Percentiles rank a stretch among this genome's conserved stretches.
These are phyloP conservation scores for Petrocephalus zakoni DNA, from an alignment of 2,113 vertebrate genomes.

Conservation along the genomic window DNA sequence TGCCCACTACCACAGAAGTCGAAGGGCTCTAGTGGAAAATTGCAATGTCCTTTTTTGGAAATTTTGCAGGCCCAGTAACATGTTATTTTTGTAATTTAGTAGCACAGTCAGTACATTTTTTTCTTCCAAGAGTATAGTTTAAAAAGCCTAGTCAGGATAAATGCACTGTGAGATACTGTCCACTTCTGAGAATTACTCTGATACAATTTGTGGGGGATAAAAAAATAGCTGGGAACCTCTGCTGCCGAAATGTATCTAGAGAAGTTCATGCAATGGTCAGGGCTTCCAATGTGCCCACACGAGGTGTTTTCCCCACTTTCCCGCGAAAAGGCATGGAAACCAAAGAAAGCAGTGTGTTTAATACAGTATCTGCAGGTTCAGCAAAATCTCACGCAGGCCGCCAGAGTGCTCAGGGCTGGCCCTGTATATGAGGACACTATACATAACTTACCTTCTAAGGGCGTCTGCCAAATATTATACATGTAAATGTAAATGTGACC, in stretches of 20 bases:
- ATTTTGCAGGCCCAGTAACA: background rate
- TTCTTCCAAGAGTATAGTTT: background rate
- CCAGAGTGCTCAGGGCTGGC: background rate
- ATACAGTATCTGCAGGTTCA: background rate
- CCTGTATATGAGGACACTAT: background rate
- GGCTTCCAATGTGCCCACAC: background rate
- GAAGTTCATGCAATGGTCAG: background rate
- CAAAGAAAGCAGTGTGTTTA: background rate
- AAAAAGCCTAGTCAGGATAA: background rate
- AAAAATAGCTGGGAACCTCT: background rate
- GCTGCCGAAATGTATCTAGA: background rate
- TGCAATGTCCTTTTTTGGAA: background rate
- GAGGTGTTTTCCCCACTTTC: background rate
- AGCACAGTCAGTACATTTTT: background rate
- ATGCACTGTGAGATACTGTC: background rate
- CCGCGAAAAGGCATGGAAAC: background rate
- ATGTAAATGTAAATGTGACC: no score
- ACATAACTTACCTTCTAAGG: no score
- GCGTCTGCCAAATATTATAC: no score
- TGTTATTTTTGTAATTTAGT: background rate
- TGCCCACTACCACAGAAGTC: background rate
- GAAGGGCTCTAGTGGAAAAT: background rate
- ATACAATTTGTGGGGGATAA: background rate
- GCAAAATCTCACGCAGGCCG: background rate
- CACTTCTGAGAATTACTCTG: background rate